Evolutionary conservation across 2,797 vertebrate genomes (phyloP), one percentile per base, ranked within the genome.

Genomic region (Siniperca obscura): DNA sequence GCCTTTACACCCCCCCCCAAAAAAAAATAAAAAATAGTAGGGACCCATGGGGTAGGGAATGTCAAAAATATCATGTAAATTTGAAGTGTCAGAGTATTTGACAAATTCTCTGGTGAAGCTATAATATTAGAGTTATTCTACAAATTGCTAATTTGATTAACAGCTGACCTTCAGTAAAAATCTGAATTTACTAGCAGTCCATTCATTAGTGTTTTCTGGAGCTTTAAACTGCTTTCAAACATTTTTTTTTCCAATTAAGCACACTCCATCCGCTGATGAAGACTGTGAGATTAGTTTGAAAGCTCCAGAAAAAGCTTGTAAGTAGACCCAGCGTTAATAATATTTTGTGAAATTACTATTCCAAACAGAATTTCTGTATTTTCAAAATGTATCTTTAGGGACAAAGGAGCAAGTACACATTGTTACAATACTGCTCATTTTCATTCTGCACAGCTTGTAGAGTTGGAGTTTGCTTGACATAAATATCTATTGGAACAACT

Each of bases 61-160:
- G 70, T 57, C 3, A 16, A 67, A 85, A 30, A 81, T 75, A 62
- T 77, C 61, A 69, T 81, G 70, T 42, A 40, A 70, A 81, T 80
- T 22, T 81, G 27, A 76, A 55, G 16, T 40, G 4, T 50, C 25
- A 21, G 57, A 19, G 17, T 50, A 44, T 70, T 61, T 70, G 12
- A 60, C 36, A 62, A 66, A 75, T n/a, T 50, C 21, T 50, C 36
- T 21, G 5, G 6, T 11, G n/a, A 52, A 68, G 57, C 34, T 36
- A 14, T 34, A 16, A 16, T 16, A 34, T 48, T 38, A 9, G 11
- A 17, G 9, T 61, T 67, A 48, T 48, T 72, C 46, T 16, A 8
- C n/a, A 56, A 69, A 61, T 25, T 21, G 2, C 7, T 64, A 1
- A 55, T 61, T 44, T 75, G 11, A 66, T 36, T 36, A 50, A 16